Evolutionary conservation across 2,113 vertebrate species (phyloP).

Genomic region (Ursus arctos): DNA sequence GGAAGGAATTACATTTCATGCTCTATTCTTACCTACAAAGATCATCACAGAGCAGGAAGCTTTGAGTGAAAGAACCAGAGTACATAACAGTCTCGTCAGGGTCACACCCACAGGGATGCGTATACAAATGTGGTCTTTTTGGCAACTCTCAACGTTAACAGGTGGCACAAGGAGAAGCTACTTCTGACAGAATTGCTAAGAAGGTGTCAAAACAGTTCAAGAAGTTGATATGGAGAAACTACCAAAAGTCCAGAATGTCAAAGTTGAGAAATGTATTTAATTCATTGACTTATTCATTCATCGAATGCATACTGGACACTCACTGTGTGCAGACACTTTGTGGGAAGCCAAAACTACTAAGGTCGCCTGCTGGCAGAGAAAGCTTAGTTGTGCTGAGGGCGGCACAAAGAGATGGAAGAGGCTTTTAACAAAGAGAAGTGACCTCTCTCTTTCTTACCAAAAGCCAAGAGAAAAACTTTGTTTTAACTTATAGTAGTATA

Average conservation of each 20-base stretch:
- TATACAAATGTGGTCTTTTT: neutral
- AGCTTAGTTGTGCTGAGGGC: neutral
- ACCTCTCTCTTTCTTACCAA: slow-evolving; percentile 29
- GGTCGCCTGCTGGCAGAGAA: neutral
- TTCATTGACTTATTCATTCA: neutral
- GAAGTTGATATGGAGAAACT: neutral
- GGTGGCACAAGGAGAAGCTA: neutral
- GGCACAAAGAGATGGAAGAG: neutral
- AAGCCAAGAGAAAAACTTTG: neutral
- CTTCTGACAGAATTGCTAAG: neutral
- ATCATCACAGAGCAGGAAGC: neutral
- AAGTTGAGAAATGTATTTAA: neutral
- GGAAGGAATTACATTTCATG: neutral
- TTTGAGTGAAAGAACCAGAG: slow-evolving; percentile 16
- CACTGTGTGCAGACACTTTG: neutral
- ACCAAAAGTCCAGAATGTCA: neutral
- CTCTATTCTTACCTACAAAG: neutral
- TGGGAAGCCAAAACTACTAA: neutral
- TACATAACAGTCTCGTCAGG: neutral
- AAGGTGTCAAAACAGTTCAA: neutral
- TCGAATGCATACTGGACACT: neutral
- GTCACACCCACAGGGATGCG: neutral
- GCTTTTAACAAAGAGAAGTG: neutral
- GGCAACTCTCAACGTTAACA: neutral
- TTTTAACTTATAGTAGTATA: neutral